Evolutionary conservation across 2,888 invertebrate genomes (phyloP), one percentile per base, ranked within the genome.

Genomic region (Agrotis ipsilon): DNA sequence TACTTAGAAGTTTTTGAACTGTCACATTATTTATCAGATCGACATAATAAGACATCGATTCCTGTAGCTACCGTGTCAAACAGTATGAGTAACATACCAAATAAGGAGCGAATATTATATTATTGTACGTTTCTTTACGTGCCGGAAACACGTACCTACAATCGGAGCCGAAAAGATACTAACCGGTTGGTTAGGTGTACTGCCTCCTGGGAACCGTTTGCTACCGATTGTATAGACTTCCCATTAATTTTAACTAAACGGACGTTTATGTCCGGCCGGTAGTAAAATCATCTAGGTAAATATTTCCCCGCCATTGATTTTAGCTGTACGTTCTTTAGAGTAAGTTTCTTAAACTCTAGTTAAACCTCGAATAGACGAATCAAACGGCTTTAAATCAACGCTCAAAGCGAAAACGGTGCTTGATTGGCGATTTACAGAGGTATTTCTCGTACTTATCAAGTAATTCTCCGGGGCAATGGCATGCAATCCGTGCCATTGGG

Each of bases 71-170:
- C n/a, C 19, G 27, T 48, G 65, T 52, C 52, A 27, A 69, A 55
- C 21, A 57, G 72, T 76, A 75, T 58, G 72, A 69, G 65, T 69
- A 70, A 66, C 75, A 67, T 69, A 61, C 74, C 70, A 9, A 72
- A 78, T 76, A 84, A 69, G 80, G 76, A 77, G 64, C 62, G 58
- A 78, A 76, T 84, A 80, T 86, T 81, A 76, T 84, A 80, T 86
- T 81, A 80, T 85, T 83, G 76, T 82, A 60, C 64, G 81, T 80
- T 80, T 79, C 54, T 80, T 69, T 84, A 73, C 78, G 72, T 81
- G 78, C 86, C 83, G 89, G 88, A 89, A 87, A 82, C 88, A 87
- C 88, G 88, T 87, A 87, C n/a, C n/a, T n/a, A n/a, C 86, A 79
- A 78, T 81, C 75, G 72, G 73, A 71, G 80, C 84, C 88, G 83